These are phyloP conservation scores for Sinodicranocentrus sp. DNA, from an alignment of 2,888 invertebrate genomes.

Conservation along the genomic window DNA sequence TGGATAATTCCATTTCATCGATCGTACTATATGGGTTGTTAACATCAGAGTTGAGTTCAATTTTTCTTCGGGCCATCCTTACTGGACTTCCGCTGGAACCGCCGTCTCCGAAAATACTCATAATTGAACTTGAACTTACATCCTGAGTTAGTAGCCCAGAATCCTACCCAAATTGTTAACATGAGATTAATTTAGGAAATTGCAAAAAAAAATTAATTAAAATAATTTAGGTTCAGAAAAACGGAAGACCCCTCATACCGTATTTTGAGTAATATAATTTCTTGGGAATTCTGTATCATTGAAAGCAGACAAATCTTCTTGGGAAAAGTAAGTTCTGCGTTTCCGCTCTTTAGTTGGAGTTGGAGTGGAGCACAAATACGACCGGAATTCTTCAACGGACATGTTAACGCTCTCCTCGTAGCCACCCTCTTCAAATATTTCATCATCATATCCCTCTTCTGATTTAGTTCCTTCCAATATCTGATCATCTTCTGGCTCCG, in stretches of 20 bases:
- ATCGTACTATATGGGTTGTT: conserved; percentile 31
- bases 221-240: too few relatives aligned
- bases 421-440: too few relatives aligned
- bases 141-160: conserved; percentile 29
- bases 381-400: conserved; percentile 6
- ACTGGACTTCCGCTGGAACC: not conserved
- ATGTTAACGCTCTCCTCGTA: not conserved
- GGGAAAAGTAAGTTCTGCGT: conserved; percentile 34
- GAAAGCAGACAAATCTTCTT: conserved; percentile 21
- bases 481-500: conserved; percentile 4
- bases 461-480: conserved; percentile 18
- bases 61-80: conserved; percentile 6
- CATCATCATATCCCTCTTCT: not conserved
- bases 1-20: conserved; percentile 43
- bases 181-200: too few relatives aligned
- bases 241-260: too few relatives aligned
- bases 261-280: not conserved
- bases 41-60: conserved; percentile 28
- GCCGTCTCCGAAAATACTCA: conserved; percentile 29
- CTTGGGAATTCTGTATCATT: not conserved
- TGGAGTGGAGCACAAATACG: conserved; percentile 51
- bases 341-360: conserved; percentile 13
- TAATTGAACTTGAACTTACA: conserved; percentile 8
- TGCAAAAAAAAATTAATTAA: too few relatives aligned
- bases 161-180: conserved; percentile 16